These are phyloP conservation scores for Micromys minutus DNA, from an alignment of 2,113 vertebrate species.

Conservation along the genomic window DNA sequence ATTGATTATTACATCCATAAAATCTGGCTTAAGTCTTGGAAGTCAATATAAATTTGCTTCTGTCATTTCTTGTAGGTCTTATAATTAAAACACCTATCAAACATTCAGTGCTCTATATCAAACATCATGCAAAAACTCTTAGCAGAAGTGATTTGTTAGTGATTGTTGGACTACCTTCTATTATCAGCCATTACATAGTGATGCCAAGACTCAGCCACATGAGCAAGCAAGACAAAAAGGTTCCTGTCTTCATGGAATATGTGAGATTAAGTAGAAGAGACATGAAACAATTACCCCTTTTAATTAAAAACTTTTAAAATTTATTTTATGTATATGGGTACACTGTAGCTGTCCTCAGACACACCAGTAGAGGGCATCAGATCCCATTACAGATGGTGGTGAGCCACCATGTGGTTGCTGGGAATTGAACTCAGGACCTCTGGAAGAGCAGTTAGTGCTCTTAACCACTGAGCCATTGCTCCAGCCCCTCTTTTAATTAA, in stretches of 20 bases:
- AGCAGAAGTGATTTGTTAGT: background rate
- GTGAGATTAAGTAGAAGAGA: background rate
- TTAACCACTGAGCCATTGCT: no score
- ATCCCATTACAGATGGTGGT: no score
- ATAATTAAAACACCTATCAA: constrained; percentile 42
- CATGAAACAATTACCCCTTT: background rate
- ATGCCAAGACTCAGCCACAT: background rate
- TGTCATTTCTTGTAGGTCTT: constrained; percentile 7
- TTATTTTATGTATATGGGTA: no score
- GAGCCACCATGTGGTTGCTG: no score
- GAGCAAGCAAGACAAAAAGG: background rate
- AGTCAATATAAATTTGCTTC: constrained; percentile 45
- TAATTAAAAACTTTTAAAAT: no score
- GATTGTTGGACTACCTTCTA: background rate
- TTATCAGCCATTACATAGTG: background rate
- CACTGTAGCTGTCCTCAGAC: no score
- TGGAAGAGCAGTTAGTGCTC: no score
- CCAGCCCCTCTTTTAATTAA: background rate
- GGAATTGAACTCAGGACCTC: no score
- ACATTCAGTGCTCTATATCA: background rate
- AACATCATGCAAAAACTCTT: constrained; percentile 11
- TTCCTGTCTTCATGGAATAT: background rate
- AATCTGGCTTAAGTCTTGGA: constrained; percentile 49
- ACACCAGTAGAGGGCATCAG: no score
- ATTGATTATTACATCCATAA: background rate